These are phyloP conservation scores for Notarius quadriscutis DNA, from an alignment of 2,113 vertebrate species.

Conservation along the genomic window DNA sequence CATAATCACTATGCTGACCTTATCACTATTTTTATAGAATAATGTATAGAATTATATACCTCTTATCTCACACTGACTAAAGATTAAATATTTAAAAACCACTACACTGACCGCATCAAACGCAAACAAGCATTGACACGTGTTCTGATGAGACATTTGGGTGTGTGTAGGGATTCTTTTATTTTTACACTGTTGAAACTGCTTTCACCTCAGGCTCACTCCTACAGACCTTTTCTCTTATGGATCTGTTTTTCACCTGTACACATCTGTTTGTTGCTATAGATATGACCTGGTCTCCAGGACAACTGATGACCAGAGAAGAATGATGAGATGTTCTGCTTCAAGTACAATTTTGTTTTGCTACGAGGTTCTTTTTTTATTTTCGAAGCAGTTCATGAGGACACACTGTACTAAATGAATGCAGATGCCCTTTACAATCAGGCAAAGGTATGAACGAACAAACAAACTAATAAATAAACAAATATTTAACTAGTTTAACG, in stretches of 20 bases:
- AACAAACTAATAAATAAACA: not conserved
- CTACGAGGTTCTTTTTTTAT: not conserved
- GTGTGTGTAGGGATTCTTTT: not conserved
- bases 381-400: not conserved
- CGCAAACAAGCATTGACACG: not conserved
- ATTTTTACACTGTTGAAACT: not conserved
- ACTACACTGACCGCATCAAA: not conserved
- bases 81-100: not conserved
- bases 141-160: not conserved
- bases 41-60: not conserved
- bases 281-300: slow-evolving; percentile 67
- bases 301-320: slow-evolving; percentile 63
- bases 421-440: not conserved
- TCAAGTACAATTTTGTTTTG: slow-evolving; percentile 33
- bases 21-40: not conserved
- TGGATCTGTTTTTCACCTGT: slow-evolving; percentile 59
- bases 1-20: not conserved
- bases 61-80: not conserved
- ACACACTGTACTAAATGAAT: not conserved
- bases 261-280: slow-evolving; percentile 71
- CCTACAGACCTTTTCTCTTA: slow-evolving; percentile 48
- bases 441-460: not conserved
- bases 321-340: slow-evolving; percentile 38
- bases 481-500: not conserved
- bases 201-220: slow-evolving; percentile 53